Percentiles rank a stretch among this genome's conserved stretches.
Evolutionary conservation across 2,888 invertebrate species (phyloP).

Genomic region (Germaria angustata): DNA sequence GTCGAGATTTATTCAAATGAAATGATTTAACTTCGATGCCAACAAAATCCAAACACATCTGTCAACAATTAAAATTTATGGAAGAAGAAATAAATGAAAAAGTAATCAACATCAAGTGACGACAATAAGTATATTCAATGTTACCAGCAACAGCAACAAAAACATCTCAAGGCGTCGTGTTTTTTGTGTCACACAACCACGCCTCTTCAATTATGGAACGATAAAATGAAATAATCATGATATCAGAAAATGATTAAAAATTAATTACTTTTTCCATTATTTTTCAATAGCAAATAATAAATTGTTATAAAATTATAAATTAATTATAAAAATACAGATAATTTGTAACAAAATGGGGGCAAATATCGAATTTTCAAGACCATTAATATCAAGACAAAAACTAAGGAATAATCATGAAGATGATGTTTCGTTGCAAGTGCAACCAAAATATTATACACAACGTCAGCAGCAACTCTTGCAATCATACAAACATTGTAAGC

Average conservation of each 20-base stretch:
- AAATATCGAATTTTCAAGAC: conserved; percentile 23
- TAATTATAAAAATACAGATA: conserved; percentile 47
- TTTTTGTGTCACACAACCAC: conserved; percentile 49
- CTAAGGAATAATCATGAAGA: conserved; percentile 26
- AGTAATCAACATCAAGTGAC: conserved; percentile 71
- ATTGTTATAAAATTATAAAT: conserved; percentile 43
- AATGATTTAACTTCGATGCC: conserved; percentile 51
- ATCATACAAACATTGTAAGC: conserved; percentile 61
- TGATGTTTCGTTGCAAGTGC: conserved; percentile 43
- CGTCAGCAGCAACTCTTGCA: conserved; percentile 68
- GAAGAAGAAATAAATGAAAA: conserved; percentile 59
- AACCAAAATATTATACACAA: conserved; percentile 61
- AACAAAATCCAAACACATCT: conserved; percentile 51
- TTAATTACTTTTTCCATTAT: conserved; percentile 74
- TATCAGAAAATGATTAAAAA: conserved; percentile 71
- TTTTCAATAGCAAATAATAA: conserved; percentile 69
- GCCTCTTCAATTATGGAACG: conserved; percentile 54
- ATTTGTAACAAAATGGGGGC: conserved; percentile 44
- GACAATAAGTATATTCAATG: conserved; percentile 53
- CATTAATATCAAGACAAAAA: background rate
- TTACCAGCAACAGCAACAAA: conserved; percentile 33
- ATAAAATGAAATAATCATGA: conserved; percentile 53
- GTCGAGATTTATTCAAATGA: conserved; percentile 43
- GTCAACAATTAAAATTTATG: conserved; percentile 61
- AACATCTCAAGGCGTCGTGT: conserved; percentile 37